Evolutionary conservation across 2,797 vertebrate genomes (phyloP), one percentile per base, ranked within the genome.

Genomic region (Cuculus canorus): DNA sequence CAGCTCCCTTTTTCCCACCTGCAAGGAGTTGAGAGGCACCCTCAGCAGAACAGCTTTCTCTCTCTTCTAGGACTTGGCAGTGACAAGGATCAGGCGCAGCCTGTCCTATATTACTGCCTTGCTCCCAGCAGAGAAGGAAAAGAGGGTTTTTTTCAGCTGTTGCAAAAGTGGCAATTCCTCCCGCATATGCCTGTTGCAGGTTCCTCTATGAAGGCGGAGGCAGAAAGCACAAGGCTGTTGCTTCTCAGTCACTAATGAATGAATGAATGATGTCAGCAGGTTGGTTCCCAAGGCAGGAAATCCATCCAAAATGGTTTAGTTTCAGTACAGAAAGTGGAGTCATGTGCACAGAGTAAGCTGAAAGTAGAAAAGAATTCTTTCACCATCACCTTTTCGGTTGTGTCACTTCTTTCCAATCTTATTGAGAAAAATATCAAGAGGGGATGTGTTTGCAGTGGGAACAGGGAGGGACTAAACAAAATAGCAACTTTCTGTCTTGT

Each of bases 211-310:
- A 35, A 33, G 54, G 66, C 89, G 23, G 94, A 63, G 60, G 79
- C 71, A 5, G 54, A 5, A 59, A 57, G 84, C 25, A 3, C n/a
- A 2, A 76, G 53, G 93, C 61, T 75, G 57, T 39, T 30, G 72
- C 89, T 63, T 35, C 61, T 37, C 16, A 0, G 52, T 39, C 63
- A 37, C 63, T 66, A 35, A 43, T 28, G 69, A 53, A 89, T 92
- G 95, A 89, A 89, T 24, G 89, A 35, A 33, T 93, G 93, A 92
- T 91, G 94, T 91, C 95, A 95, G 53, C 86, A 79, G 63, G 45
- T 73, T 78, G 73, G 54, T 90, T 96, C 73, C 80, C 13, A 65
- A 79, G 82, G 88, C 91, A 95, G 95, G 90, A 95, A 94, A 86
- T 59, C 77, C 66, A 69, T 47, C 91, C 53, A 4, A 68, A 92